These are phyloP conservation scores for Vesta saturnalis DNA, from an alignment of 2,888 invertebrate genomes.

Conservation along the genomic window DNA sequence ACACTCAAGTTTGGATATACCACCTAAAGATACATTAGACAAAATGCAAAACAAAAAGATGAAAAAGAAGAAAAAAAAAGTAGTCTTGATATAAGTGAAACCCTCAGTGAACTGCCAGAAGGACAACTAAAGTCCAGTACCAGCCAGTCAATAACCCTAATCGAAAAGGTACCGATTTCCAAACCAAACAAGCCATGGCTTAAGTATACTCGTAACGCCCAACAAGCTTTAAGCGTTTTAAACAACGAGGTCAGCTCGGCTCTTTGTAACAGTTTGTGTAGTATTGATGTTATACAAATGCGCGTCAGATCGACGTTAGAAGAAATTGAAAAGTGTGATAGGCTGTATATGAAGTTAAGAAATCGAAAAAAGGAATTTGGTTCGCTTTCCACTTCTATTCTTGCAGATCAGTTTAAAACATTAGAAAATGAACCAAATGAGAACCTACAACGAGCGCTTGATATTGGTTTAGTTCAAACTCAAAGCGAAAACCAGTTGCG, in stretches of 20 bases:
- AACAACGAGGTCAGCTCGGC: slow-evolving; percentile 47
- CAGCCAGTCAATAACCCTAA: no score
- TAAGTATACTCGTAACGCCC: slow-evolving; percentile 12
- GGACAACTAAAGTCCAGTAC: no score
- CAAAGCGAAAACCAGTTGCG: slow-evolving; percentile 27
- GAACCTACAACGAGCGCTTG: background rate
- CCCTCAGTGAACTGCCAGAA: no score
- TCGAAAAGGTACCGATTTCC: background rate
- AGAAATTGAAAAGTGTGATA: slow-evolving; percentile 34
- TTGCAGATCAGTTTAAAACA: background rate
- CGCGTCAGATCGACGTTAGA: slow-evolving; percentile 43
- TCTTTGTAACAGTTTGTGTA: slow-evolving; percentile 44
- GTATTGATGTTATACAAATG: slow-evolving; percentile 44
- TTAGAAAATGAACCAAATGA: background rate
- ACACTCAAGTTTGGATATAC: no score
- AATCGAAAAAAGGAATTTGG: background rate
- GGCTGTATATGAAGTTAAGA: slow-evolving; percentile 14
- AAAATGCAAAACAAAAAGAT: no score
- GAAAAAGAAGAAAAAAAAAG: no score
- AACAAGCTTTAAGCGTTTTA: slow-evolving; percentile 37
- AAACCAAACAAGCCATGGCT: slow-evolving; percentile 3
- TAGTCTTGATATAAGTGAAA: no score
- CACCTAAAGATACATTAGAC: no score
- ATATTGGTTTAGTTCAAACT: slow-evolving; percentile 15
- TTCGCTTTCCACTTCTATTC: background rate